phyloP scores from a whole-genome alignment of 2,797 vertebrate genomes.

The Onychomys leucogaster region DNA sequence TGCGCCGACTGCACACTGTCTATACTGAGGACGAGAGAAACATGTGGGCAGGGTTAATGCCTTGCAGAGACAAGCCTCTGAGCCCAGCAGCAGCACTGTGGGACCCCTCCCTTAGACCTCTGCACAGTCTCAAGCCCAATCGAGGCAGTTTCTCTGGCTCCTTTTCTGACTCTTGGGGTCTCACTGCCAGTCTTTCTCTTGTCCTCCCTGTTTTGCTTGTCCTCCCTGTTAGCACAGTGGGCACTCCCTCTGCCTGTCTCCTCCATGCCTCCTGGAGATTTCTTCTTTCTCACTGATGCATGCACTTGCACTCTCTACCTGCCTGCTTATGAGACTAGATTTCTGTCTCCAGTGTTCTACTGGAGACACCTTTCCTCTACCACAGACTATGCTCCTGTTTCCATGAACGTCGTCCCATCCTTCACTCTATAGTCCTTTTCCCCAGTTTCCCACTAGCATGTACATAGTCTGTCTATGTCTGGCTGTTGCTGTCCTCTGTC shows the following conservation, averaged over 20 bases:
- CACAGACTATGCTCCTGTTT: background rate
- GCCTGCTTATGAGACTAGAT: background rate
- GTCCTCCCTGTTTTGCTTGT: background rate
- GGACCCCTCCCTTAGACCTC: background rate
- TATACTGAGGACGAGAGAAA: slow-evolving; percentile 42
- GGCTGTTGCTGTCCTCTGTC: background rate
- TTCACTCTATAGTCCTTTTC: background rate
- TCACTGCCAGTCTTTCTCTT: background rate
- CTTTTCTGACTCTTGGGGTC: background rate
- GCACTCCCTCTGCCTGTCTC: background rate
- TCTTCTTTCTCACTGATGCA: background rate
- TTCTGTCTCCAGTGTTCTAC: background rate
- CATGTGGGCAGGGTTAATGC: slow-evolving; percentile 43
- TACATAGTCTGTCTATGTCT: background rate
- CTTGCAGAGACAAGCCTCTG: background rate
- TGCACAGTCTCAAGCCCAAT: background rate
- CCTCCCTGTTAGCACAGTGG: background rate
- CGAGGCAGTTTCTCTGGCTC: background rate
- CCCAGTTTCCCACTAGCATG: background rate
- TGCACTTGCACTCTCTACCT: background rate
- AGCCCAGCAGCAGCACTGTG: background rate
- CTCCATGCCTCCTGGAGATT: background rate
- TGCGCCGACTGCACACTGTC: background rate
- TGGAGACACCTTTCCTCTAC: background rate
- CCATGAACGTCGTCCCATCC: background rate